A percentile compares a stretch with the other conserved stretches of the same genome.
These are phyloP conservation scores for Schizotus pectinicornis DNA, from an alignment of 2,888 invertebrate genomes.

Conservation along the genomic window DNA sequence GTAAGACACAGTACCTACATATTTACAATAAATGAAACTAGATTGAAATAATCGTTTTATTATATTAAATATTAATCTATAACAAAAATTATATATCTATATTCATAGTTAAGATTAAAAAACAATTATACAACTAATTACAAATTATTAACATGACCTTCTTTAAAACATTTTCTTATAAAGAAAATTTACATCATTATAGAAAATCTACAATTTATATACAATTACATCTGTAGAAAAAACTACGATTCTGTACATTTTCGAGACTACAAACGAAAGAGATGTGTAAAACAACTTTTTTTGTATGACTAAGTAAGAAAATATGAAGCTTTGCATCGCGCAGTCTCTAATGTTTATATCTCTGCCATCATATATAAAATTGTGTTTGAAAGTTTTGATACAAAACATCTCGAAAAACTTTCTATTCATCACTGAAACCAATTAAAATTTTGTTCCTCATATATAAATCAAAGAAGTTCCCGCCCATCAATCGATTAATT, in stretches of 20 bases:
- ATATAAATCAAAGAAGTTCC: neutral
- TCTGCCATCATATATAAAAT: constrained; percentile 24
- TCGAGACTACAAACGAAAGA: constrained; percentile 30
- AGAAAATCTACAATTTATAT: constrained; percentile 52
- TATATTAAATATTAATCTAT: constrained; percentile 57
- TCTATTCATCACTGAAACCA: constrained; percentile 27
- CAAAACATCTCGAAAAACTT: constrained; percentile 44
- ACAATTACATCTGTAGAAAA: constrained; percentile 43
- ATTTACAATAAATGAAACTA: constrained; percentile 39
- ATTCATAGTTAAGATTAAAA: constrained; percentile 52
- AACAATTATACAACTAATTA: constrained; percentile 59
- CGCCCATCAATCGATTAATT: constrained; percentile 9
- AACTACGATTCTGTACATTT: constrained; percentile 37
- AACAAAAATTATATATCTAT: constrained; percentile 57
- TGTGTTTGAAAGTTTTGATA: constrained; percentile 44
- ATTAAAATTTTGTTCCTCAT: constrained; percentile 21
- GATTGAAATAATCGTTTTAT: constrained; percentile 46
- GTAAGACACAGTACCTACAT: constrained; percentile 35
- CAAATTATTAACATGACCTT: constrained; percentile 53
- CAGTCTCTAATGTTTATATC: constrained; percentile 29
- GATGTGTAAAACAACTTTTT: constrained; percentile 25
- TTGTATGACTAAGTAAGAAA: constrained; percentile 35
- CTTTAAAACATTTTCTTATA: constrained; percentile 57
- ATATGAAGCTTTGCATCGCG: constrained; percentile 40
- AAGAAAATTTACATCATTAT: constrained; percentile 55